Evolutionary conservation across 2,797 vertebrate genomes (phyloP), one percentile per base, ranked within the genome.

Genomic region (Hyperoplus immaculatus): DNA sequence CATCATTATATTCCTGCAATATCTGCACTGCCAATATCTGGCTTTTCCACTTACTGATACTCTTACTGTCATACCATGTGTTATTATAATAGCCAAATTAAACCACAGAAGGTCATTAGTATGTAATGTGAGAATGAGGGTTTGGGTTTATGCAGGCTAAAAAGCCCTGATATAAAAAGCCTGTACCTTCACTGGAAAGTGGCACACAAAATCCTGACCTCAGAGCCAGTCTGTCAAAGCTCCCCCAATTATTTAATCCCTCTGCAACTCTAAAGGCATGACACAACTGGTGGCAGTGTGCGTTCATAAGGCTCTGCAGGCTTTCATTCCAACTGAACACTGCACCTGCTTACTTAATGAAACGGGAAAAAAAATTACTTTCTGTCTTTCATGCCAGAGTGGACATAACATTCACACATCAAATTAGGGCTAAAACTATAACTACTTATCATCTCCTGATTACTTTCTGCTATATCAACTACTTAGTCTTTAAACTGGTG

Each of bases 181-280:
- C 72, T 80, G 62, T 84, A 85, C 76, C 85, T 88, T 81, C 62
- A 76, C 66, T 76, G 62, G 71, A 68, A 75, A 77, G 78, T 62
- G 77, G 78, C 77, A 77, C 78, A 82, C 83, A 85, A 80, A 86
- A 84, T 71, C 80, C 81, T 83, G 86, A 82, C 87, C 84, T 77
- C 83, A 74, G 75, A 80, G 80, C 75, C 84, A 68, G 78, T 86
- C 84, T 89, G 73, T 90, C 88, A 90, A 62, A 89, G 70, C 82
- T 70, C 77, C 66, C 29, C 74, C 92, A 93, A 94, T 94, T 91
- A 90, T 94, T 94, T 94, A 91, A 94, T 92, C 91, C 88, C 54
- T 45, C 78, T 84, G 88, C 90, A 89, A 77, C 86, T 91, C 80
- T 81, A 80, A 88, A 85, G 86, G 85, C 87, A 89, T 91, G 91